Evolutionary conservation across 2,888 invertebrate species (phyloP), one percentile per base, ranked within the genome.

Genomic region (Polymixis flavicincta): DNA sequence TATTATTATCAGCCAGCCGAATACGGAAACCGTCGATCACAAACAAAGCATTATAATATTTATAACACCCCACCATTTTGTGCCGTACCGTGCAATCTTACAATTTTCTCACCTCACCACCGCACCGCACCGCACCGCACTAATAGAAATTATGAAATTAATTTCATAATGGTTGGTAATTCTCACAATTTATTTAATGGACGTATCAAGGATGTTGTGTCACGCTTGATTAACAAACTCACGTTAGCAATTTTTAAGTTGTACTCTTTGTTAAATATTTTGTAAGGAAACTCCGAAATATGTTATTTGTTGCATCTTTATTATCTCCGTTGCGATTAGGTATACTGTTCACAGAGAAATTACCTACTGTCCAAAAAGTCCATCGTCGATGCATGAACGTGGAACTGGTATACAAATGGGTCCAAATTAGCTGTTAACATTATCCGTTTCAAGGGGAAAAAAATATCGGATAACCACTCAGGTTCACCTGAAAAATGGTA

Each of bases 401-500:
- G 71, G 81, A 83, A 84, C 84, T 87, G 76, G 80, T 85, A 89
- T 86, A 90, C 85, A 90, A 92, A 90, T 91, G 91, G 90, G 88
- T 81, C 88, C 84, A 89, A 92, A 93, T 93, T 90, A 91, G 88
- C 89, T 88, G 91, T 91, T 91, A 92, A 92, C 88, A 75, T 80
- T 78, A 85, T 81, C 75, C 83, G 78, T 72, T 70, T 78, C 59
- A 72, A 55, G 66, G 32, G 85, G 77, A 85, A 80, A 91, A 90
- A 90, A 90, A 92, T 91, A 92, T 92, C 89, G 83, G 86, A 89
- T 91, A 92, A 89, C 92, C 90, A 90, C 89, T 90, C 80, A 78
- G 77, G 78, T 88, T 90, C 90, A 92, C 91, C 93, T 93, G 93
- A 92, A 94, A 93, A 93, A 92, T 92, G 89, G 90, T 89, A 89